A percentile compares a stretch with the other conserved stretches of the same genome.
Evolutionary conservation across 1,140 invertebrate genomes (phyloP).

Genomic region (Nasonia longicornis): DNA sequence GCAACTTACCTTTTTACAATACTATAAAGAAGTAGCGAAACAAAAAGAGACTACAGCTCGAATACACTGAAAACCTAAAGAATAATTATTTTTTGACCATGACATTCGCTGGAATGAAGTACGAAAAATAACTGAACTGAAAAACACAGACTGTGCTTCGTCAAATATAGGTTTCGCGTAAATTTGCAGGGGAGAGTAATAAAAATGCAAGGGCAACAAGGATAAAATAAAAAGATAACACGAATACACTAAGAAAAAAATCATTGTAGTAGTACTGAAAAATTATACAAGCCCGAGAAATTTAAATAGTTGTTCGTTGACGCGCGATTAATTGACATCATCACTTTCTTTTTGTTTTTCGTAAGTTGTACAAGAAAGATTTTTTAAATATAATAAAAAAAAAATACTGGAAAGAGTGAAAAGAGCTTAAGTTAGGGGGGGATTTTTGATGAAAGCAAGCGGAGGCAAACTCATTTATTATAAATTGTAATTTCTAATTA

Average conservation of each 20-base stretch:
- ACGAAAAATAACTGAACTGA: background rate
- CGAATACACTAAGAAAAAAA: conserved; percentile 19
- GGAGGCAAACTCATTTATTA: conserved; percentile 60
- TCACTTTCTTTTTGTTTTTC: conserved; percentile 46
- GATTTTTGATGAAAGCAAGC: conserved; percentile 45
- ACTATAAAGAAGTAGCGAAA: conserved; percentile 53
- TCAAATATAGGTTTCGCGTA: conserved; percentile 24
- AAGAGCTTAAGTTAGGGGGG: conserved; percentile 37
- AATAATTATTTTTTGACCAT: conserved; percentile 67
- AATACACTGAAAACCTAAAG: conserved; percentile 43
- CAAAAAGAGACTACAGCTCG: background rate
- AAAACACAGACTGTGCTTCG: background rate
- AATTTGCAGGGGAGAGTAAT: conserved; percentile 25
- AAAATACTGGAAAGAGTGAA: conserved; percentile 23
- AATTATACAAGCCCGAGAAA: conserved; percentile 17
- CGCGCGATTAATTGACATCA: conserved; percentile 45
- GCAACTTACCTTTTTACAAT: conserved; percentile 59
- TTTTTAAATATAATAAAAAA: conserved; percentile 32
- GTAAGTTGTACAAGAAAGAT: conserved; percentile 42
- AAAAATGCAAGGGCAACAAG: conserved; percentile 5
- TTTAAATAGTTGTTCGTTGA: conserved; percentile 47
- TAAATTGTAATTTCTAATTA: conserved; percentile 44
- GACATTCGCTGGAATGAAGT: conserved; percentile 52
- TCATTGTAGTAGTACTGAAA: conserved; percentile 11
- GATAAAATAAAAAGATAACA: conserved; percentile 2